Evolutionary conservation across 2,888 invertebrate genomes (phyloP).

Genomic region (Protodeltote pygarga): DNA sequence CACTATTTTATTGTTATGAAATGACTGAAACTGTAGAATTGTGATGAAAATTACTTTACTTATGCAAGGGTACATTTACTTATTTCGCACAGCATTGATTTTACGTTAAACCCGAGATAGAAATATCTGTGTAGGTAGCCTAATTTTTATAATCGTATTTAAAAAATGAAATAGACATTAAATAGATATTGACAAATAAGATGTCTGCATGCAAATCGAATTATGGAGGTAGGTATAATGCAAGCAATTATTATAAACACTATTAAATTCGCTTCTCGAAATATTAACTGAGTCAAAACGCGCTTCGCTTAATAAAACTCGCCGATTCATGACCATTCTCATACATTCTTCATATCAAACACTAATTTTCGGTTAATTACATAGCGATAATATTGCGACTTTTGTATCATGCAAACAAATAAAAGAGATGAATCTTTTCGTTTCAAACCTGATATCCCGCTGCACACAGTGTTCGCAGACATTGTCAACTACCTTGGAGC

Average conservation of each 20-base stretch:
- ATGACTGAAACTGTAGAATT: constrained; percentile 1
- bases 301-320: constrained; percentile 49
- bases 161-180: constrained; percentile 10
- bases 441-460: constrained; percentile 73
- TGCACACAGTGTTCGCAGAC: constrained; percentile 71
- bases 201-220: constrained; percentile 21
- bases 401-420: constrained; percentile 61
- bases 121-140: background rate
- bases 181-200: background rate
- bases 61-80: background rate
- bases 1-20: constrained; percentile 1
- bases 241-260: constrained; percentile 34
- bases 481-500: constrained; percentile 53
- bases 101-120: background rate
- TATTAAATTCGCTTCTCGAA: constrained; percentile 53
- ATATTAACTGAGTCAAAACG: constrained; percentile 36
- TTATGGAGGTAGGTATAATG: constrained; percentile 30
- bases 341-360: constrained; percentile 26
- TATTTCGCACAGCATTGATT: constrained; percentile 40
- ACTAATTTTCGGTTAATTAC: constrained; percentile 24
- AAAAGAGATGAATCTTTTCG: constrained; percentile 58
- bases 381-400: constrained; percentile 29
- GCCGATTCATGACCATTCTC: constrained; percentile 40
- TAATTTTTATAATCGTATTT: constrained; percentile 4
- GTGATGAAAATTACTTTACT: background rate